Base-by-base conservation (phyloP, 2,888 invertebrate species). In the Hypena proboscidalis region DNA sequence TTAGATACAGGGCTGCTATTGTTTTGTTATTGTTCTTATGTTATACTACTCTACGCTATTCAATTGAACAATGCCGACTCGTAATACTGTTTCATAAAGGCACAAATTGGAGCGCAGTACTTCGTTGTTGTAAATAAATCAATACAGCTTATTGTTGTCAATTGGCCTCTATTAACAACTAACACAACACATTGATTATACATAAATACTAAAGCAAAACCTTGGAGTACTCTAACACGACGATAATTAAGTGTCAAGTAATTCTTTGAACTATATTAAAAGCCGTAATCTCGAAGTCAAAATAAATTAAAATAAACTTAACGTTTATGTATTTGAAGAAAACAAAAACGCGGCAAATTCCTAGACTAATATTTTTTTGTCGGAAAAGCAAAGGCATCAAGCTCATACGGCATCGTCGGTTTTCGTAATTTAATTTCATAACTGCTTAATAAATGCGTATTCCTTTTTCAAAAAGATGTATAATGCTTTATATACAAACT, bases 81-180 rank as follows among this genome's bases (percentile, higher is more conserved):
- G 29, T 10, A 15, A 27, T 11, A 13, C 17, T 23, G 15, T 34
- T 23, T 32, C 21, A n/a, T 29, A 13, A 42, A 23, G 21, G 14
- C 15, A 23, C 19, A 6, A 10, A 42, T n/a, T 8, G 17, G 8
- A 29, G n/a, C 38, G 13, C 38, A 25, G 30, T 25, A 4, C 10
- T 32, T 23, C 8, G 6, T 13, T 10, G 26, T 37, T 43, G 56
- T 55, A 57, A 67, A 63, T 63, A 65, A 63, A 70, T 68, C 63
- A 65, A 70, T 67, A 63, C 25, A 54, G 51, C 41, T 40, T 32
- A 63, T 65, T 70, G 61, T 39, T 45, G 22, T 38, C 64, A 61
- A 68, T 67, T 69, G 56, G 23, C 26, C 41, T 41, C 35, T 37
- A 52, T 61, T 55, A 58, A 48, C 27, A 20, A 30, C 20, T 35